Conservation (phyloP, 2,113 vertebrate species). For the Machaerirhynchus nigripectus region DNA sequence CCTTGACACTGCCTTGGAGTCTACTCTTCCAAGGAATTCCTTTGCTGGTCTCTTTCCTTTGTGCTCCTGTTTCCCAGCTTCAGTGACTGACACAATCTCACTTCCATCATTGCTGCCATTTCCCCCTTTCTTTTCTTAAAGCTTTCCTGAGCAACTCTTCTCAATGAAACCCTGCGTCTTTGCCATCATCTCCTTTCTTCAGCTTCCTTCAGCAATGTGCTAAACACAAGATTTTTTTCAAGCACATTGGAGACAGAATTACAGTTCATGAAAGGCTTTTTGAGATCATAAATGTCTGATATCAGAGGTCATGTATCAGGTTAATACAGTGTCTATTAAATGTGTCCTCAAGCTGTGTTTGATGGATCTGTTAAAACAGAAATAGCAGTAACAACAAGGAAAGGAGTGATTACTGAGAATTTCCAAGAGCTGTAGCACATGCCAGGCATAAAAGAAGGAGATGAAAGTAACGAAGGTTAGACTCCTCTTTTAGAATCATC, state of each 20-base stretch:
- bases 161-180: not conserved
- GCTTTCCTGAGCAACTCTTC: not conserved
- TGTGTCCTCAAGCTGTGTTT: not conserved
- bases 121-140: not conserved
- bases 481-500: not conserved
- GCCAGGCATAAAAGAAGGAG: not conserved
- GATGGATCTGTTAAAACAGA: not conserved
- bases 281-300: not conserved
- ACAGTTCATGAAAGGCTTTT: not conserved
- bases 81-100: not conserved
- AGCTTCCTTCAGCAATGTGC: not conserved
- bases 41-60: not conserved
- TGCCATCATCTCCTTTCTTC: not conserved
- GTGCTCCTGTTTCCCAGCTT: not conserved
- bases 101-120: rapidly evolving
- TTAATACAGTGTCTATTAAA: not conserved
- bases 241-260: not conserved
- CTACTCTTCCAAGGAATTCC: not conserved
- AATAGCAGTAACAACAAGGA: not conserved
- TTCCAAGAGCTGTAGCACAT: not conserved
- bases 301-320: not conserved
- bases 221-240: not conserved
- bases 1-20: not conserved
- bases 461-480: not conserved
- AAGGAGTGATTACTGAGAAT: not conserved